A percentile compares a stretch with the other conserved stretches of the same genome.
Conservation (phyloP, 2,113 vertebrate species). For the Callocephalon fimbriatum region DNA sequence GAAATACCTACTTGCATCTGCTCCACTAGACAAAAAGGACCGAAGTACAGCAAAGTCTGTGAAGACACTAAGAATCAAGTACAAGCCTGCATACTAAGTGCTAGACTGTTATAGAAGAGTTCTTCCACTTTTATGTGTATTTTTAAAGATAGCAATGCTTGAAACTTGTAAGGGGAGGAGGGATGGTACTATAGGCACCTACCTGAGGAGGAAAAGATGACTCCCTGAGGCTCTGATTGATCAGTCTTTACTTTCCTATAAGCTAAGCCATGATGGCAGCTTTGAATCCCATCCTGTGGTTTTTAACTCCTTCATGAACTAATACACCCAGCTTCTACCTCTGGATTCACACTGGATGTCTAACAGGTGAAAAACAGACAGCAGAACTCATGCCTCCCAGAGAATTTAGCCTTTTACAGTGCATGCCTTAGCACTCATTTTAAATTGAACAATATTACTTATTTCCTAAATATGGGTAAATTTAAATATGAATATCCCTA, state of each 20-base stretch:
- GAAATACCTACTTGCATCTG: not conserved
- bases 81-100: not conserved
- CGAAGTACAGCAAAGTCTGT: not conserved
- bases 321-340: not conserved
- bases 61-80: not conserved
- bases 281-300: not conserved
- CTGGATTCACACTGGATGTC: not conserved
- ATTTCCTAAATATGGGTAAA: not conserved
- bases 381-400: not conserved
- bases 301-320: not conserved
- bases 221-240: not conserved
- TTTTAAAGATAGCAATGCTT: not conserved
- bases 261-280: not conserved
- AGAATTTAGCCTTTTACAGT: not conserved
- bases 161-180: not conserved
- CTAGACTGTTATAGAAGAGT: not conserved
- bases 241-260: not conserved
- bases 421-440: not conserved
- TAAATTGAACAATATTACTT: not conserved
- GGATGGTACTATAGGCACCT: not conserved
- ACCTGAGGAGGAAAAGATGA: not conserved
- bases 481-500: not conserved
- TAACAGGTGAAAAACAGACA: not conserved
- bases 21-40: not conserved
- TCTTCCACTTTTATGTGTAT: not conserved